Base-by-base conservation (phyloP, 2,113 vertebrate genomes). In the Euleptes europaea region DNA sequence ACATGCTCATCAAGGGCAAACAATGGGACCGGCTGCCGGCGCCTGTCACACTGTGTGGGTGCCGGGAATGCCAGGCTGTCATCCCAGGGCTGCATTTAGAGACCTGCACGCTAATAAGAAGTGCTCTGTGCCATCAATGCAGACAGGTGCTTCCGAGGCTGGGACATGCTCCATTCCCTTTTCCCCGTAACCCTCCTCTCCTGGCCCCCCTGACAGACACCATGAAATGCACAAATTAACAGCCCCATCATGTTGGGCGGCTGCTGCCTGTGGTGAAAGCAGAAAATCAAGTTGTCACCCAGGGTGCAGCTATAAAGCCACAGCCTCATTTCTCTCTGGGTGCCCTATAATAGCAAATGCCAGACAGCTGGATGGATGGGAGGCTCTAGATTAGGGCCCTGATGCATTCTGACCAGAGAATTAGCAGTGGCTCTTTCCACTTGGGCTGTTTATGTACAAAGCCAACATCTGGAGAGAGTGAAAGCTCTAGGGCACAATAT, bases 261-360 rank as follows among this genome's bases (percentile, higher is more conserved):
- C 96, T 95, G 96, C 97, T 96, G 97, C 97, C 96, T 96, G 96
- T 88, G 89, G 97, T 96, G 97, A 97, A 96, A 97, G 97, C 97
- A 97, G 96, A 97, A 98, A 98, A 98, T 98, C 97, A 98, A 98
- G 97, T 97, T 98, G 98, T 99, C 97, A 98, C 97, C 94, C 95
- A 93, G 93, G 94, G 96, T 96, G 93, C 96, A 95, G 96, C 86
- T 95, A 97, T 96, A 97, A 95, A 97, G 96, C 96, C 96, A 96
- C 96, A 97, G 97, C 91, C 95, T 97, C 96, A 95, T 97, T 96
- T 97, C 96, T 96, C 95, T 95, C 95, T 95, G 94, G 96, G 94
- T 97, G 97, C 96, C 95, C 97, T 97, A 97, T 97, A 97, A 98
- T 96, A 97, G 97, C 97, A 97, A 97, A 95, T 97, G 97, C 96